Conservation (phyloP, 2,797 vertebrate genomes). For the Neosalanx taihuensis region DNA sequence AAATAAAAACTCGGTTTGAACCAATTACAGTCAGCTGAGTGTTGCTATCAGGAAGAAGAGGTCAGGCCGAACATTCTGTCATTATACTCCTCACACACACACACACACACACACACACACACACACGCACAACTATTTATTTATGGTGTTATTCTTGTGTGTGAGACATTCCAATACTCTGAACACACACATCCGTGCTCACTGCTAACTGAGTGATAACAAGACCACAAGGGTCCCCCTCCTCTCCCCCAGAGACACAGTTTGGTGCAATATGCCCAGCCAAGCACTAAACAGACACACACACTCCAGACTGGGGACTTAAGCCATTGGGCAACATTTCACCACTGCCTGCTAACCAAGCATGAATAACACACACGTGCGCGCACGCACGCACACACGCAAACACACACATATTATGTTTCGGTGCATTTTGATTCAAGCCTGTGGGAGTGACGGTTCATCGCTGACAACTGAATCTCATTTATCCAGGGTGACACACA, state of each 20-base stretch:
- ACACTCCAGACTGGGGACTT: constrained; percentile 14
- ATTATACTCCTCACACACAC: constrained; percentile 20
- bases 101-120: background rate
- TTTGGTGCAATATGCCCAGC: constrained; percentile 12
- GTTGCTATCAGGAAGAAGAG: constrained; percentile 30
- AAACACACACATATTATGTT: background rate
- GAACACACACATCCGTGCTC: too few relatives aligned
- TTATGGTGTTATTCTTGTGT: too few relatives aligned
- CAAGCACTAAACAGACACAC: constrained; percentile 34
- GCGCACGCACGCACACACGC: background rate
- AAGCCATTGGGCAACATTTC: background rate
- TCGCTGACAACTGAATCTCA: too few relatives aligned
- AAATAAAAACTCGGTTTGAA: background rate
- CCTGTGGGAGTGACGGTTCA: background rate
- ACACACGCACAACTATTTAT: background rate
- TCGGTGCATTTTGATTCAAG: background rate
- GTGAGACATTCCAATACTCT: too few relatives aligned
- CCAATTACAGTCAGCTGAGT: background rate
- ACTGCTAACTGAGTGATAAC: background rate
- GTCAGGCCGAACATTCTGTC: constrained; percentile 17
- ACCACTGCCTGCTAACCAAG: background rate
- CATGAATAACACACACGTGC: background rate
- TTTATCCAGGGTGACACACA: too few relatives aligned
- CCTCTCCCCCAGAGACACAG: constrained; percentile 1
- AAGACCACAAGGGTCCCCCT: background rate